Base-by-base conservation (phyloP, 1,140 invertebrate genomes). In the Magallana ariakensis region DNA sequence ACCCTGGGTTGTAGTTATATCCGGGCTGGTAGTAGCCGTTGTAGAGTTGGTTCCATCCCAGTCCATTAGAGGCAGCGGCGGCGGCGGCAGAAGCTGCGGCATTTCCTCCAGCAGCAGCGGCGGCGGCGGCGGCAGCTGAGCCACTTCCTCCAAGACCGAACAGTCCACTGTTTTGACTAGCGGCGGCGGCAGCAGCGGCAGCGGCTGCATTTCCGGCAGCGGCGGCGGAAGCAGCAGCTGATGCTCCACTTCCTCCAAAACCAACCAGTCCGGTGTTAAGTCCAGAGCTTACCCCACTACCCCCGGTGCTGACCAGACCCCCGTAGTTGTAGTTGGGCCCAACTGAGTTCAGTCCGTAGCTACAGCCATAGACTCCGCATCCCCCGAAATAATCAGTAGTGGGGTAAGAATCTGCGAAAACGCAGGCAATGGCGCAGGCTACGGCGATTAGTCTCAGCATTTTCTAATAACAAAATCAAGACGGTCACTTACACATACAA, bases 161-260 rank as follows among this genome's bases (percentile, higher is more conserved):
- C 22, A 26, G 66, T 26, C 19, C 22, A 13, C 22, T 22, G 9
- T 26, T 19, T 26, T 26, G 2, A 22, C 22, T 10, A 33, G 66
- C 66, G 19, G 22, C 10, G 10, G 66, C 66, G 15, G 66, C 66
- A 11, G 19, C 19, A 22, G 66, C 66, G 11, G 66, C 66, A 26
- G 66, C 66, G 22, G 19, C 22, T 3, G 11, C 22, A 8, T 26
- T 19, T 26, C 66, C 9, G 9, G 66, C 22, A 33, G 66, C 66
- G 19, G 22, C 10, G 10, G 66, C 66, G 15, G 66, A 22, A 33
- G 66, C 19, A 9, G 26, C 66, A 26, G 66, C 66, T 11, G 26
- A 33, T 75, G 66, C 22, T 75, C 66, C 66, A 46, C 33, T 46
- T 13, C 66, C 66, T 26, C 66, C 66, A 75, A 75, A 19, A 75